Conservation (phyloP, 2,797 vertebrate genomes). For the Poliocrania exsul region DNA sequence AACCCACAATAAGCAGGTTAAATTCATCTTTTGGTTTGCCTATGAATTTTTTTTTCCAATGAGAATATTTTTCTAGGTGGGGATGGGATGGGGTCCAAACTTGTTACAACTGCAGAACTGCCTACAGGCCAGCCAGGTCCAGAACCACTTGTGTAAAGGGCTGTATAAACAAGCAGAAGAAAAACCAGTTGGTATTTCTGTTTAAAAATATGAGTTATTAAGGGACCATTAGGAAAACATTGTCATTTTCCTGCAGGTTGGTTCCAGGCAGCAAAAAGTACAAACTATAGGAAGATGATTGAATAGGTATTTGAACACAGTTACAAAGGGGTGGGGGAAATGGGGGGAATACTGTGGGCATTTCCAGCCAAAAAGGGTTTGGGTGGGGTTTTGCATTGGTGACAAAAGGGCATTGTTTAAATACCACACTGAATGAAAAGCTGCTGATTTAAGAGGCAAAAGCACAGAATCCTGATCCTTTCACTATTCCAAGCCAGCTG, state of each 20-base stretch:
- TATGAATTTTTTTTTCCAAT: neutral
- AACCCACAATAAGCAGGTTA: neutral
- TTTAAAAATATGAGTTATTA: neutral
- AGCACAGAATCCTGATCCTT: neutral
- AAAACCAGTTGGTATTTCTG: neutral
- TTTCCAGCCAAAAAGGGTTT: neutral
- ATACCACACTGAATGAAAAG: neutral
- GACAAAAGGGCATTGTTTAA: neutral
- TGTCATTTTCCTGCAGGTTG: neutral
- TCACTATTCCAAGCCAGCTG: neutral
- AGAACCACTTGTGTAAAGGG: neutral
- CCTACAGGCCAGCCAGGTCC: neutral
- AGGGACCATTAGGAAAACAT: neutral
- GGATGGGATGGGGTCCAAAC: neutral
- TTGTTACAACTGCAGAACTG: neutral
- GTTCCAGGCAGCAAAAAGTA: neutral
- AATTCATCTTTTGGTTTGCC: neutral
- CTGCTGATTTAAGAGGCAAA: neutral
- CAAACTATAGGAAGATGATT: neutral
- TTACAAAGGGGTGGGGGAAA: too few species aligned
- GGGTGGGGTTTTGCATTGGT: fast-evolving
- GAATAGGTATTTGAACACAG: neutral
- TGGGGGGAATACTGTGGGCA: neutral
- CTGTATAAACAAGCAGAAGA: neutral
- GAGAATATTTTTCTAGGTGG: neutral